These are phyloP conservation scores for Babyrousa celebensis DNA, from an alignment of 2,797 vertebrate species.

Conservation along the genomic window DNA sequence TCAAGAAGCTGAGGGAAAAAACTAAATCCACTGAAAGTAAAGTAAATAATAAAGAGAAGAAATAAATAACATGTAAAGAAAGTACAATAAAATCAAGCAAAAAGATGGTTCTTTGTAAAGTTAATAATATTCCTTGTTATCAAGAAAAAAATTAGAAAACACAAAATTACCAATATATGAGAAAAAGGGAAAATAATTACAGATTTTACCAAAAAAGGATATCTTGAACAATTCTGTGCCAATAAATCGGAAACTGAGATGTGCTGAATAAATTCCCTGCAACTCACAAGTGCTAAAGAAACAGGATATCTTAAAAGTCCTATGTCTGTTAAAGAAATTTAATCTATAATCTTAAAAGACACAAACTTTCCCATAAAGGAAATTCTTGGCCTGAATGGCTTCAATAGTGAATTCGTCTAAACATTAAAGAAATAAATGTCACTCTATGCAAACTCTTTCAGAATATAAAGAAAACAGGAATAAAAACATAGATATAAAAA, in stretches of 20 bases:
- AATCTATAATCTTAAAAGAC: neutral
- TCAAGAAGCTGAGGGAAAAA: neutral
- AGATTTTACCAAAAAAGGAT: neutral
- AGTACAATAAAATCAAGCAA: neutral
- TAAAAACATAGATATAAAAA: constrained; percentile 11
- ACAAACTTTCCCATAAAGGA: neutral
- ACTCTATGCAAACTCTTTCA: neutral
- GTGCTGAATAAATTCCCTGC: neutral
- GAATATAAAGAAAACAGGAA: constrained; percentile 39
- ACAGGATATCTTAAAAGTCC: constrained; percentile 29
- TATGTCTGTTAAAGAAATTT: neutral
- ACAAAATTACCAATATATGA: neutral
- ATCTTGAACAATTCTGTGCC: neutral
- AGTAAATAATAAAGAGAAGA: neutral
- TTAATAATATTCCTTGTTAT: constrained; percentile 5
- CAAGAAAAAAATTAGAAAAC: neutral
- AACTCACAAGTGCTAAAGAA: constrained; percentile 29
- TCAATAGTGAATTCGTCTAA: constrained; percentile 1
- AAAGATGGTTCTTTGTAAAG: neutral
- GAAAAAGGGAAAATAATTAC: neutral
- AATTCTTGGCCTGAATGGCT: constrained; percentile 1
- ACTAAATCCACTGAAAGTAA: constrained; percentile 20
- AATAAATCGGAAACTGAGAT: constrained; percentile 33
- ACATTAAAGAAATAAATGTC: neutral
- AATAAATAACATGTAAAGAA: neutral